A percentile compares a stretch with the other conserved stretches of the same genome.
phyloP scores from a whole-genome alignment of 2,113 vertebrate species.

The Chroicocephalus ridibundus region DNA sequence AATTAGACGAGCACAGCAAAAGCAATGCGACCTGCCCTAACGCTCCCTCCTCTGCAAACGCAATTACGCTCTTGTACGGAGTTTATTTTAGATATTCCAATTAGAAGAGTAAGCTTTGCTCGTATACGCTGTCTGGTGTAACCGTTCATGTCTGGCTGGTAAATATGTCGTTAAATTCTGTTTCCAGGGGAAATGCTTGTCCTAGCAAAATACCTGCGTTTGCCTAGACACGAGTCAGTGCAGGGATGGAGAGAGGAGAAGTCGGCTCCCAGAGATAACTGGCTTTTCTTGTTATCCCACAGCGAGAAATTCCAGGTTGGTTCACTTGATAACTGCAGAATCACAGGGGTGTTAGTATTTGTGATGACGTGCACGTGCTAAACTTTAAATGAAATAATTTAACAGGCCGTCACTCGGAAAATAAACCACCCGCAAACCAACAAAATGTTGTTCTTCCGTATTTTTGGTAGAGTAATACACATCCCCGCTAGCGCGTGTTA shows the following conservation, averaged over 20 bases:
- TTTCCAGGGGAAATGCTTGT: not conserved
- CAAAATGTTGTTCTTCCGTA: not conserved
- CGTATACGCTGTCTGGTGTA: not conserved
- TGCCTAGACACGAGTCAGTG: fast-evolving
- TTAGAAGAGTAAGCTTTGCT: not conserved
- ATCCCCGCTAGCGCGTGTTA: not conserved
- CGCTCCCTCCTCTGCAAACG: not conserved
- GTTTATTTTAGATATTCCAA: conserved; percentile 29
- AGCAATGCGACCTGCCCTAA: not conserved
- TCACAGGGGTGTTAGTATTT: fast-evolving
- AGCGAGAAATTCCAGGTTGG: not conserved
- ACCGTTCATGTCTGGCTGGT: not conserved
- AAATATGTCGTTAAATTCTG: not conserved
- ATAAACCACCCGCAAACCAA: not conserved
- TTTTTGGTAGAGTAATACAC: not conserved
- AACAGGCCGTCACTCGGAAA: not conserved
- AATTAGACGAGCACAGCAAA: conserved; percentile 30
- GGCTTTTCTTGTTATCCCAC: not conserved
- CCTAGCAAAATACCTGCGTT: not conserved
- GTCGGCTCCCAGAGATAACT: not conserved
- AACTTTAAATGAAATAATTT: not conserved
- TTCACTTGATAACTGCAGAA: not conserved
- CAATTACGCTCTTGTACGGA: not conserved
- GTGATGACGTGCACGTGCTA: fast-evolving
- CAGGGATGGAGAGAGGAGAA: not conserved